These are phyloP conservation scores for Deilephila porcellus DNA, from an alignment of 2,888 invertebrate species.

Conservation along the genomic window DNA sequence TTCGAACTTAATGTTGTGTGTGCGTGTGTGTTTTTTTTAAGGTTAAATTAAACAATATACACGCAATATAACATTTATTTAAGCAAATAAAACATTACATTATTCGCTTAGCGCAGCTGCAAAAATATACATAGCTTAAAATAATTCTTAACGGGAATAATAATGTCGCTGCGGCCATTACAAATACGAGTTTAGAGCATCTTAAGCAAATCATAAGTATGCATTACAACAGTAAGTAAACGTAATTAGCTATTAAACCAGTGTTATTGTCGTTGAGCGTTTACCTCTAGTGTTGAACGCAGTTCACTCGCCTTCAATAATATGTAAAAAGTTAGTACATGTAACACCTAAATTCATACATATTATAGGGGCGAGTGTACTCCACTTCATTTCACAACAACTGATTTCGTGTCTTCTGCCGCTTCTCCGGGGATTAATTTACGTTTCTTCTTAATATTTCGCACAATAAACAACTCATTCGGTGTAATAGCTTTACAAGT, in stretches of 20 bases:
- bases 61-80: background rate
- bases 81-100: background rate
- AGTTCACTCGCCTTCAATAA: conserved; percentile 17
- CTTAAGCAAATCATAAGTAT: background rate
- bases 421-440: background rate
- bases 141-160: background rate
- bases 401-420: background rate
- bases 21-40: background rate
- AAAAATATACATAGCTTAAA: background rate
- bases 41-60: background rate
- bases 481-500: conserved; percentile 1
- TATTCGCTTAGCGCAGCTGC: background rate
- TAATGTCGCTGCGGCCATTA: background rate
- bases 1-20: background rate
- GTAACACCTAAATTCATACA: conserved; percentile 19
- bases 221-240: background rate
- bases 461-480: background rate
- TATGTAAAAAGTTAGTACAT: conserved; percentile 27
- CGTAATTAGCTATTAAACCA: background rate
- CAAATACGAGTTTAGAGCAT: background rate
- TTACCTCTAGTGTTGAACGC: background rate
- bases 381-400: background rate
- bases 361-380: conserved; percentile 11
- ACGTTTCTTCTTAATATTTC: background rate
- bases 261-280: background rate